Percentiles rank a stretch among this genome's conserved stretches.
These are phyloP conservation scores for Mesocricetus auratus DNA, from an alignment of 2,113 vertebrate species.

Conservation along the genomic window DNA sequence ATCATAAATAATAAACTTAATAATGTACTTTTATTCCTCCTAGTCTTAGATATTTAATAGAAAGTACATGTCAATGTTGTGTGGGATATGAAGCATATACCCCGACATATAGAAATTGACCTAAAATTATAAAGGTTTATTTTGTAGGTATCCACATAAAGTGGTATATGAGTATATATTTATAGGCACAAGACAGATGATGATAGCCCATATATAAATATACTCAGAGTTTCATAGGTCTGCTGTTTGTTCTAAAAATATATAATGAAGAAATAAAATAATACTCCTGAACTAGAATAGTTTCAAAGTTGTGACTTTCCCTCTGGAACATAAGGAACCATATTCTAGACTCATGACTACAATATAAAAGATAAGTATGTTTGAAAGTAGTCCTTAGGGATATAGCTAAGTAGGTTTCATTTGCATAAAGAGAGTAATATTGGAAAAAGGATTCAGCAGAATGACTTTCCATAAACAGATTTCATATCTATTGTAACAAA, in stretches of 20 bases:
- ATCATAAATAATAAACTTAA: not conserved
- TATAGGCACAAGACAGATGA: not conserved
- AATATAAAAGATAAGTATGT: constrained; percentile 14
- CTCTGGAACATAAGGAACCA: constrained; percentile 36
- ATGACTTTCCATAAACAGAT: constrained; percentile 3
- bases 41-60: not conserved
- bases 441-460: not conserved
- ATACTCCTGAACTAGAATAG: not conserved
- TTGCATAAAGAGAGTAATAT: constrained; percentile 50
- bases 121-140: not conserved
- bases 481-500: constrained; percentile 35
- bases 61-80: not conserved
- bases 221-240: not conserved
- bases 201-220: not conserved
- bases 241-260: not conserved
- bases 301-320: not conserved
- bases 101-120: not conserved
- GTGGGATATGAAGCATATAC: not conserved
- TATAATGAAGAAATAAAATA: not conserved
- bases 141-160: not conserved
- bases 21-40: not conserved
- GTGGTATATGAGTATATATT: not conserved
- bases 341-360: constrained; percentile 22
- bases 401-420: constrained; percentile 50
- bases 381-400: constrained; percentile 45